These are phyloP conservation scores for Ornithoptera priamus DNA, from an alignment of 2,888 invertebrate genomes.

Conservation along the genomic window DNA sequence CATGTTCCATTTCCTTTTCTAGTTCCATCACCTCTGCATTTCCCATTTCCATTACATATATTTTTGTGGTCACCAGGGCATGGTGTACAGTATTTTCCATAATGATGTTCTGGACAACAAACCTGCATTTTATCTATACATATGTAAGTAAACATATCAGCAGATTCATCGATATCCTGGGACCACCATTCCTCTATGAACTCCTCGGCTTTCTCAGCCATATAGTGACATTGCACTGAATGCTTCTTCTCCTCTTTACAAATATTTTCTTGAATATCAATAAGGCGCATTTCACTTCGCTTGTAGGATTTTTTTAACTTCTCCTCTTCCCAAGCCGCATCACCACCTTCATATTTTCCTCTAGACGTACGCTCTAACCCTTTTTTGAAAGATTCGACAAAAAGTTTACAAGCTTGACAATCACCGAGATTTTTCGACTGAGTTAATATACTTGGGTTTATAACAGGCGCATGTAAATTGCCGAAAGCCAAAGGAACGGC, in stretches of 20 bases:
- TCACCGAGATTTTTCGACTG: constrained; percentile 82
- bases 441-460: constrained; percentile 54
- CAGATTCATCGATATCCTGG: constrained; percentile 66
- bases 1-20: constrained; percentile 96
- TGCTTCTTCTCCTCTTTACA: constrained; percentile 88
- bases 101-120: constrained; percentile 93
- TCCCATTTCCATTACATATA: constrained; percentile 91
- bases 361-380: constrained; percentile 90
- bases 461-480: constrained; percentile 47
- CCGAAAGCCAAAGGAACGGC: constrained; percentile 34
- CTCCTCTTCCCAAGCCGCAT: constrained; percentile 96
- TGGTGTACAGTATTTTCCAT: constrained; percentile 88
- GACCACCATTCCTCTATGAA: constrained; percentile 95
- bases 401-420: constrained; percentile 87
- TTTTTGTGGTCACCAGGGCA: constrained; percentile 87
- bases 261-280: constrained; percentile 93
- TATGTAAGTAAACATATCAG: constrained; percentile 80
- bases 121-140: constrained; percentile 88
- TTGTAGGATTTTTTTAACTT: constrained; percentile 90
- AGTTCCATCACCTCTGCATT: constrained; percentile 91
- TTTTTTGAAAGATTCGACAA: constrained; percentile 88
- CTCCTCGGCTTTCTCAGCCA: constrained; percentile 91
- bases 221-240: constrained; percentile 89
- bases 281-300: constrained; percentile 92
- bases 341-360: constrained; percentile 95